Evolutionary conservation across 2,797 vertebrate species (phyloP).

Genomic region (Remorina albescens): DNA sequence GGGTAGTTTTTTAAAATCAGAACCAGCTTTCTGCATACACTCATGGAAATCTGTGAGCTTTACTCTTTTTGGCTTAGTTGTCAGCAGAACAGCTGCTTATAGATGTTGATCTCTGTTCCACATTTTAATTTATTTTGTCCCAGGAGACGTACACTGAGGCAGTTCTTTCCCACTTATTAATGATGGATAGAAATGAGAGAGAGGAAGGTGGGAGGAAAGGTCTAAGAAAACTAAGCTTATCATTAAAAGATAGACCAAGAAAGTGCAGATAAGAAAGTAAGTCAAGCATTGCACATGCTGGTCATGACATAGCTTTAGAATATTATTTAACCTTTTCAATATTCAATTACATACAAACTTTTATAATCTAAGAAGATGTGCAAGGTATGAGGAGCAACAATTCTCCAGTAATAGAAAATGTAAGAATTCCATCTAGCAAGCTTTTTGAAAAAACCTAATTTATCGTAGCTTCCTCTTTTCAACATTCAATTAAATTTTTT

Average conservation of each 20-base stretch:
- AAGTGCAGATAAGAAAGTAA: conserved; percentile 21
- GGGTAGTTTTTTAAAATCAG: too few relatives aligned
- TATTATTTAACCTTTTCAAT: too few relatives aligned
- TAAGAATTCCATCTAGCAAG: too few relatives aligned
- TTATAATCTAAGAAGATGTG: conserved; percentile 19
- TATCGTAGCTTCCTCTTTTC: too few relatives aligned
- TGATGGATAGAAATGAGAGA: conserved; percentile 45
- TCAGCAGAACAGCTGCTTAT: conserved; percentile 38
- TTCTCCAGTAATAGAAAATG: neutral
- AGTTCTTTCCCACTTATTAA: conserved; percentile 23
- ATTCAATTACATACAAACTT: conserved; percentile 7
- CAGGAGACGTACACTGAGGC: conserved; percentile 26
- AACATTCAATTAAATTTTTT: neutral
- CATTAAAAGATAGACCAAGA: conserved; percentile 10
- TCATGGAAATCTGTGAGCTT: conserved; percentile 22
- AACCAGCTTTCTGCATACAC: neutral
- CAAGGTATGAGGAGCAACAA: neutral
- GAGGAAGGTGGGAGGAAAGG: neutral
- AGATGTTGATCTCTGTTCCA: conserved; percentile 31
- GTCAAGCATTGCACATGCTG: conserved; percentile 20
- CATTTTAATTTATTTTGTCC: conserved; percentile 49
- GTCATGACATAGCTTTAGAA: neutral
- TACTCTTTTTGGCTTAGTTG: conserved; percentile 44
- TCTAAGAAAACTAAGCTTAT: conserved; percentile 12
- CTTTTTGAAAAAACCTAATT: neutral